Conservation (phyloP, 1,140 invertebrate species). For the Drosophila kohkoa region DNA sequence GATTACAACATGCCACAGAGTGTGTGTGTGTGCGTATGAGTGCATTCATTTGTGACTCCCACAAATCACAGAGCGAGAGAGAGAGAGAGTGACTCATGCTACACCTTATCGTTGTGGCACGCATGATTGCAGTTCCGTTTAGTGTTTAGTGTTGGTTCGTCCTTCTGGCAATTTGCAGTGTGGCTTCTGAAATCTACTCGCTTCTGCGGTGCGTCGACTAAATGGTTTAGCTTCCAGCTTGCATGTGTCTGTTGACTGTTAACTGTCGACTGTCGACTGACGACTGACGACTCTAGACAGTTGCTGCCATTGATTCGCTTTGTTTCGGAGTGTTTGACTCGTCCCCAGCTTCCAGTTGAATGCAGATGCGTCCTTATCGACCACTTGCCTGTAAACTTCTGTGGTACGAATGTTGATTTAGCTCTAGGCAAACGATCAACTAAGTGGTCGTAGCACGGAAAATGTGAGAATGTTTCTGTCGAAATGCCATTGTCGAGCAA, state of each 20-base stretch:
- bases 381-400: conserved; percentile 12
- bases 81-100: background rate
- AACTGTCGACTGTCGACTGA: conserved; percentile 8
- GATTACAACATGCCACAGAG: conserved; percentile 23
- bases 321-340: conserved; percentile 20
- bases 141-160: background rate
- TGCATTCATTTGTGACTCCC: conserved; percentile 14
- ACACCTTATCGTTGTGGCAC: conserved; percentile 26
- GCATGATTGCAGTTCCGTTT: conserved; percentile 31
- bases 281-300: conserved; percentile 10
- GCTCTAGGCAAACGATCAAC: conserved; percentile 8
- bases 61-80: background rate
- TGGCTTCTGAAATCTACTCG: conserved; percentile 19
- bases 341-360: conserved; percentile 15
- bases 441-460: background rate
- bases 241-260: conserved; percentile 16
- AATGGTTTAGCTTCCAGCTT: conserved; percentile 35
- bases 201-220: conserved; percentile 17
- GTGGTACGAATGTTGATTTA: conserved; percentile 19
- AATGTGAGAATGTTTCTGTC: conserved; percentile 4
- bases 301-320: conserved; percentile 33
- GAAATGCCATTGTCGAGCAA: background rate
- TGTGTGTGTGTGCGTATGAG: background rate
- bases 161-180: background rate
- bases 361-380: conserved; percentile 36